These are phyloP conservation scores for Diabrotica undecimpunctata DNA, from an alignment of 1,140 invertebrate genomes.

Conservation along the genomic window DNA sequence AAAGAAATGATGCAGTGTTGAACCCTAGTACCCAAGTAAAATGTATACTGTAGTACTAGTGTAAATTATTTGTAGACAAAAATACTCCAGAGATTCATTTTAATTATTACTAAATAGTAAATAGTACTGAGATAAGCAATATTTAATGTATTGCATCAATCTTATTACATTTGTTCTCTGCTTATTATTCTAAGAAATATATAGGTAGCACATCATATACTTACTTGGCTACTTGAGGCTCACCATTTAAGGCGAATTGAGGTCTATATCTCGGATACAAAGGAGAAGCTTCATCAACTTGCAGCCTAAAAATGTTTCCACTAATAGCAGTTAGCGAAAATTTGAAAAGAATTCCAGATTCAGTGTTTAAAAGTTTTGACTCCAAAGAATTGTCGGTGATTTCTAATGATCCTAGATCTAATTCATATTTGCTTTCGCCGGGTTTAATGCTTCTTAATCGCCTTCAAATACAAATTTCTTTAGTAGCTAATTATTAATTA, in stretches of 20 bases:
- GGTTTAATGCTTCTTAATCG: constrained; percentile 72
- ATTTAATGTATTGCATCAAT: no score
- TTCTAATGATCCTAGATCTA: constrained; percentile 67
- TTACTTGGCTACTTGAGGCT: constrained; percentile 67
- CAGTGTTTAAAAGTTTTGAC: constrained; percentile 69
- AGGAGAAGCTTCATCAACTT: constrained; percentile 80
- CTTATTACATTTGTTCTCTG: no score
- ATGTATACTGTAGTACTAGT: no score
- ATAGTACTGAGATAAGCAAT: no score
- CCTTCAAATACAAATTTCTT: constrained; percentile 52
- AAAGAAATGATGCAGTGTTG: no score
- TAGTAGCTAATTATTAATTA: not conserved
- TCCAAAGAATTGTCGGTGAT: constrained; percentile 62
- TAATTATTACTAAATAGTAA: no score
- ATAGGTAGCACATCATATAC: constrained; percentile 29
- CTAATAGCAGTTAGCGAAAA: constrained; percentile 66
- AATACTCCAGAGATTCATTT: no score
- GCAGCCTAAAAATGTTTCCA: constrained; percentile 75
- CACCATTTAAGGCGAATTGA: constrained; percentile 68
- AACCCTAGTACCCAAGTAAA: no score
- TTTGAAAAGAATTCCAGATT: constrained; percentile 55
- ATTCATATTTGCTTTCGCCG: constrained; percentile 69
- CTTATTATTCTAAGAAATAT: not conserved
- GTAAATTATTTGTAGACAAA: no score
- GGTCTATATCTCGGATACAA: constrained; percentile 77